Percentiles rank a stretch among this genome's conserved stretches.
Conservation (phyloP, 2,113 vertebrate species). For the Hystrix brachyura region DNA sequence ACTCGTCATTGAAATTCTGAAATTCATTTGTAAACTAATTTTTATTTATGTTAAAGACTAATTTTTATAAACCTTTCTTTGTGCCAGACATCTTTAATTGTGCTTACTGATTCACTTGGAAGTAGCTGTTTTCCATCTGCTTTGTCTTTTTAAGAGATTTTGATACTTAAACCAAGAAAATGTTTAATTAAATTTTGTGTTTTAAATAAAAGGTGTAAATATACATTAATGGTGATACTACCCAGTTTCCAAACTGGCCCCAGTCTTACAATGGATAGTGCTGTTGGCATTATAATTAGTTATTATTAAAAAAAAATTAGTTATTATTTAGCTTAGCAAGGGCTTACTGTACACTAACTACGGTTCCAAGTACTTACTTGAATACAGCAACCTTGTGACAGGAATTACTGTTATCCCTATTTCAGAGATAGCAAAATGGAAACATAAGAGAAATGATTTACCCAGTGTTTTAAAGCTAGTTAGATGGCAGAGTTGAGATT, state of each 20-base stretch:
- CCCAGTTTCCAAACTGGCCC: neutral
- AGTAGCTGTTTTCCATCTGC: neutral
- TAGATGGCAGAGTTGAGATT: neutral
- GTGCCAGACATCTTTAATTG: neutral
- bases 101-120: neutral
- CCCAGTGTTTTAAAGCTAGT: neutral
- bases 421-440: neutral
- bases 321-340: neutral
- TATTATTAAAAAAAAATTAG: neutral
- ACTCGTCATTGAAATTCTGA: conserved; percentile 1
- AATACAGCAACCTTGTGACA: neutral
- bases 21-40: conserved; percentile 12
- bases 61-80: conserved; percentile 49
- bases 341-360: neutral
- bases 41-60: conserved; percentile 55
- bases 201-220: conserved; percentile 37
- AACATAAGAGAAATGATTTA: neutral
- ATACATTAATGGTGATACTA: neutral
- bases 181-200: neutral
- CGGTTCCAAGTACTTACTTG: neutral
- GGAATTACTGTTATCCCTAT: neutral
- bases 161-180: conserved; percentile 10
- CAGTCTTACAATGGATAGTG: neutral
- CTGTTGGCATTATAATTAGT: neutral
- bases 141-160: conserved; percentile 15